Evolutionary conservation across 1,140 invertebrate genomes (phyloP).

Genomic region (Drosophila lacteicornis): DNA sequence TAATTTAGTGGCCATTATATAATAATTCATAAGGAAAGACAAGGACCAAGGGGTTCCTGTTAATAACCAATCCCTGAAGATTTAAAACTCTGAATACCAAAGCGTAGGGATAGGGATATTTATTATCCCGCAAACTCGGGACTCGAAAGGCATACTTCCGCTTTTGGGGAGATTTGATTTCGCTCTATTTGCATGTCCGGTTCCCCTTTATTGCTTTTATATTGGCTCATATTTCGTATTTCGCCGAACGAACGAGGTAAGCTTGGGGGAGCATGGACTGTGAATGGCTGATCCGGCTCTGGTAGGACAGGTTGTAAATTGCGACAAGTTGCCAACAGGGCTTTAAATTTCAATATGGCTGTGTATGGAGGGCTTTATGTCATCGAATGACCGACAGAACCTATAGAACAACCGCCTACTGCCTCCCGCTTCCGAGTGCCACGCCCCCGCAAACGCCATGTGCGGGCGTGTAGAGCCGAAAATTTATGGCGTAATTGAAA

Average conservation of each 20-base stretch:
- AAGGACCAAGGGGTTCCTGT: not conserved
- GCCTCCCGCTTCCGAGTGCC: constrained; percentile 9
- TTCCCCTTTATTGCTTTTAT: constrained; percentile 75
- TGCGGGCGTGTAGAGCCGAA: constrained; percentile 63
- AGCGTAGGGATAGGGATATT: too few relatives aligned
- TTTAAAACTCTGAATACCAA: too few relatives aligned
- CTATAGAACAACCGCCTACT: constrained; percentile 6
- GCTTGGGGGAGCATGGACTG: not conserved
- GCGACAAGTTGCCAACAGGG: constrained; percentile 80
- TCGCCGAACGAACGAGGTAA: constrained; percentile 1
- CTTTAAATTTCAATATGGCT: constrained; percentile 78
- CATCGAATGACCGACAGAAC: constrained; percentile 46
- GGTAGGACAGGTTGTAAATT: constrained; percentile 67
- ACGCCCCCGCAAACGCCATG: constrained; percentile 14
- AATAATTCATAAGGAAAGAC: constrained; percentile 56
- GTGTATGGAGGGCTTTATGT: constrained; percentile 48
- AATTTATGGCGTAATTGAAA: constrained; percentile 83
- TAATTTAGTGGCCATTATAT: constrained; percentile 58
- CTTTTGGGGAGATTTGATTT: constrained; percentile 59
- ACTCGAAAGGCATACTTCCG: constrained; percentile 42
- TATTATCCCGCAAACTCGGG: not conserved
- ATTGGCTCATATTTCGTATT: constrained; percentile 80
- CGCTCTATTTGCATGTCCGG: constrained; percentile 48
- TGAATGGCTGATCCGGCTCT: constrained; percentile 24
- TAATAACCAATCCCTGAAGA: not conserved